phyloP scores from a whole-genome alignment of 2,113 vertebrate genomes.

The Dryoscopus gambensis region DNA sequence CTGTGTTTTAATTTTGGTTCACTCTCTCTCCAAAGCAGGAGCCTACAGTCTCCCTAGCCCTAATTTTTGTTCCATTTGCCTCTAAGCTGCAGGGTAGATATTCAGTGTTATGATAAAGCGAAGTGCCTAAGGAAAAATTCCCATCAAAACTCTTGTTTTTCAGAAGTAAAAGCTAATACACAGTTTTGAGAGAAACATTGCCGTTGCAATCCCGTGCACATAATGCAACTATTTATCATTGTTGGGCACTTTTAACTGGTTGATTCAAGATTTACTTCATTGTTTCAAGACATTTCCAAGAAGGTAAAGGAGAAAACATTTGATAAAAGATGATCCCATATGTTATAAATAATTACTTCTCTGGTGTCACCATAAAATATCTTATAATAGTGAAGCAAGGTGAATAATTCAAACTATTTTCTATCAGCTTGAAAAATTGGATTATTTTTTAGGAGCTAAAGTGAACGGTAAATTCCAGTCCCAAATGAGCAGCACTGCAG shows the following conservation, averaged over 20 bases:
- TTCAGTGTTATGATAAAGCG: neutral
- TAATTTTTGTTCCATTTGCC: neutral
- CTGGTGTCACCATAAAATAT: neutral
- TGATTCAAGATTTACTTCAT: conserved; percentile 66
- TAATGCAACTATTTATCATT: conserved; percentile 67
- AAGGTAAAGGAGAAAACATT: conserved; percentile 66
- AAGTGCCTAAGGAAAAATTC: neutral
- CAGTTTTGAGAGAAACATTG: conserved; percentile 40
- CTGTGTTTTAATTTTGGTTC: conserved; percentile 11
- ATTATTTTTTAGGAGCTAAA: conserved; percentile 20
- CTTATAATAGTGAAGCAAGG: neutral
- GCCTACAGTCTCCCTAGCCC: neutral
- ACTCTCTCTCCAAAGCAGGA: neutral
- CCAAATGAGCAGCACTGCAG: neutral
- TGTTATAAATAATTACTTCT: neutral
- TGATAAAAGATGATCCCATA: conserved; percentile 4
- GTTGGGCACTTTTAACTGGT: conserved; percentile 34
- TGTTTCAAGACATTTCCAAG: conserved; percentile 48
- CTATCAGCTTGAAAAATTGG: neutral
- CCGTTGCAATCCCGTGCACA: conserved; percentile 54
- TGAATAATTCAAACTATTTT: neutral
- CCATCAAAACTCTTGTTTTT: neutral
- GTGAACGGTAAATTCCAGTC: conserved; percentile 22
- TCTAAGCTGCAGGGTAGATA: neutral
- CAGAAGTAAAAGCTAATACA: conserved; percentile 71